phyloP scores from a whole-genome alignment of 2,888 invertebrate species.

The Eueremaeus valkanovi region DNA sequence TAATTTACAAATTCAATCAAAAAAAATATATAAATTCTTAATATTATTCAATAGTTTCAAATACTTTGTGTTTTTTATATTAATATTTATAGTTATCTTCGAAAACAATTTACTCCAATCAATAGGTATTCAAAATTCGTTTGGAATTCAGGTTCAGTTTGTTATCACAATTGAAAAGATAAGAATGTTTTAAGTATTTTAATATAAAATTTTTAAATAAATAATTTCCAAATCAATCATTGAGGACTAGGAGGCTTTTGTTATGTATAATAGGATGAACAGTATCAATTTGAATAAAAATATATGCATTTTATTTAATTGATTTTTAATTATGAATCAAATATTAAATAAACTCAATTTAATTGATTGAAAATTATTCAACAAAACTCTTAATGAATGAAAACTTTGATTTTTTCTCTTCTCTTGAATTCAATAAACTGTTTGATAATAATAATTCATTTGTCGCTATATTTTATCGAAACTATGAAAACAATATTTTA shows the following conservation, averaged over 20 bases:
- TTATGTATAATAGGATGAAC: not conserved
- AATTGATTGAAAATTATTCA: slow-evolving; percentile 14
- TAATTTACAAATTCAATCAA: not conserved
- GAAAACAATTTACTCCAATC: not conserved
- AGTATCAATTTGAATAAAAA: too few relatives aligned
- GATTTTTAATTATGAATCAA: not conserved
- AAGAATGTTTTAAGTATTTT: not conserved
- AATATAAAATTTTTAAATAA: not conserved
- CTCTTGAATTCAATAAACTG: not conserved
- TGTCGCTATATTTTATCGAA: too few relatives aligned
- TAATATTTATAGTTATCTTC: not conserved
- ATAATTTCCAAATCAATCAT: slow-evolving; percentile 12
- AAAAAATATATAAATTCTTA: not conserved
- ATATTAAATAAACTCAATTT: not conserved
- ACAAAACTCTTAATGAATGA: too few relatives aligned
- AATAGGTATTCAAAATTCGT: not conserved
- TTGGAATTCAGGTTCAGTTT: not conserved
- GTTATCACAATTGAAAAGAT: slow-evolving; percentile 23
- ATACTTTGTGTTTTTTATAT: not conserved
- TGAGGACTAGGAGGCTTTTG: slow-evolving; percentile 17
- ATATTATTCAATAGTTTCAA: not conserved
- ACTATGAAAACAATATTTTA: too few relatives aligned
- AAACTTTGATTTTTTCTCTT: too few relatives aligned
- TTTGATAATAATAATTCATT: too few relatives aligned
- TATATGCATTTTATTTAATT: not conserved